Evolutionary conservation across 2,797 vertebrate genomes (phyloP), one percentile per base, ranked within the genome.

Genomic region (Melanogrammus aeglefinus): DNA sequence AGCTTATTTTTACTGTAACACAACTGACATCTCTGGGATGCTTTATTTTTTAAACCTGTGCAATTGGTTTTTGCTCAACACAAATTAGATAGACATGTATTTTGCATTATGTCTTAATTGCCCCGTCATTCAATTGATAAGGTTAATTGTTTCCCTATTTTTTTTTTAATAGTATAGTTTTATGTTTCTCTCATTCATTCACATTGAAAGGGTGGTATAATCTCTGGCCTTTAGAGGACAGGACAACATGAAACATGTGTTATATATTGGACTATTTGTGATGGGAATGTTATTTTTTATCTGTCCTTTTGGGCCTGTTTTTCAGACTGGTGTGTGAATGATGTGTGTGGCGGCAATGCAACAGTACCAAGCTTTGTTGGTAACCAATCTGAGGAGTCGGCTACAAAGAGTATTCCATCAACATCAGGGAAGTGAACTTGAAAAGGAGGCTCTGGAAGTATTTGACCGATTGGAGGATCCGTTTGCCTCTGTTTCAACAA

Each of bases 381-480:
- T 84, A 72, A 76, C 76, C 10, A 83, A 71, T 78, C 69, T 84
- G 31, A 79, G 75, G 63, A 84, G 82, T 76, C 79, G 33, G 35
- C 73, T 84, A 74, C 80, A 84, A 78, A 81, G n/a, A 36, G 75
- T 84, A 9, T 82, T 88, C 35, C 29, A 85, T 9, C 41, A 77
- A 79, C 75, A 83, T 80, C 39, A 13, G 33, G 83, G 35, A 80
- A 78, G 78, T 79, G 77, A 82, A 70, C 80, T 84, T 78, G 31
- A 77, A 81, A 77, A 80, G n/a, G 83, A 82, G 18, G 80, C 72
- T 18, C 27, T 83, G 78, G 75, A 0, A 10, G 4, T 86, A 76
- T 86, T 84, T 83, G 77, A 86, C 79, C 71, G 79, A 38, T 86
- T 84, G 76, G 18, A 74, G 80, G 78, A 86, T 74, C 82, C 79